These are phyloP conservation scores for Bubalus kerabau DNA, from an alignment of 2,113 vertebrate genomes.

Conservation along the genomic window DNA sequence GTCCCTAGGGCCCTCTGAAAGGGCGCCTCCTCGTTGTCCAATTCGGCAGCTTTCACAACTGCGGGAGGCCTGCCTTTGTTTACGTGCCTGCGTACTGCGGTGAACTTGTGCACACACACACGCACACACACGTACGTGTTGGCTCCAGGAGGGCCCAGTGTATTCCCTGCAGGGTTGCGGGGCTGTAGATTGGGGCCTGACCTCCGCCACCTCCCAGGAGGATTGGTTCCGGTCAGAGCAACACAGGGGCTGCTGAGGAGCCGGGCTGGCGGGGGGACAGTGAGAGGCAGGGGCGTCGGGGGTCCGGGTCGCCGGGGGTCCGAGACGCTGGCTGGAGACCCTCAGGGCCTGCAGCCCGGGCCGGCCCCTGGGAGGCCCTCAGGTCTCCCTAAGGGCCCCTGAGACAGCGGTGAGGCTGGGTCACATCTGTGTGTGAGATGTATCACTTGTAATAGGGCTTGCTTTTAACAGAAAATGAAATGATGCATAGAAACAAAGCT, in stretches of 20 bases:
- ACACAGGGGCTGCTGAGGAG: background rate
- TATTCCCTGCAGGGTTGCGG: background rate
- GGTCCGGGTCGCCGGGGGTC: fast-evolving
- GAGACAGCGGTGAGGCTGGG: background rate
- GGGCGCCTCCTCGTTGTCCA: fast-evolving
- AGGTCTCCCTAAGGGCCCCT: no score
- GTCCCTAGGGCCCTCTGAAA: background rate
- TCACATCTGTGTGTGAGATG: fast-evolving
- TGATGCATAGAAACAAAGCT: background rate
- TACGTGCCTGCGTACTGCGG: fast-evolving
- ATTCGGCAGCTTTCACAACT: background rate
- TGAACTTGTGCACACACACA: background rate
- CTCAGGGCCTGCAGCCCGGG: background rate
- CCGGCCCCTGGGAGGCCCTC: no score
- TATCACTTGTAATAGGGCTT: background rate
- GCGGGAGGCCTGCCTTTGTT: background rate
- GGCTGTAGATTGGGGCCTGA: background rate
- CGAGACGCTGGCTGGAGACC: background rate
- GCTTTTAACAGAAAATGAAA: background rate
- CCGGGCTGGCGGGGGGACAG: background rate
- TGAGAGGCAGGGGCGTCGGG: background rate
- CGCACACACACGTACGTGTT: background rate
- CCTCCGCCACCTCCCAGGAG: background rate
- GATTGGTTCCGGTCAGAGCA: background rate
- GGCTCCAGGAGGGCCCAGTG: background rate